Base-by-base conservation (phyloP, 2,113 vertebrate genomes). In the Excalfactoria chinensis region DNA sequence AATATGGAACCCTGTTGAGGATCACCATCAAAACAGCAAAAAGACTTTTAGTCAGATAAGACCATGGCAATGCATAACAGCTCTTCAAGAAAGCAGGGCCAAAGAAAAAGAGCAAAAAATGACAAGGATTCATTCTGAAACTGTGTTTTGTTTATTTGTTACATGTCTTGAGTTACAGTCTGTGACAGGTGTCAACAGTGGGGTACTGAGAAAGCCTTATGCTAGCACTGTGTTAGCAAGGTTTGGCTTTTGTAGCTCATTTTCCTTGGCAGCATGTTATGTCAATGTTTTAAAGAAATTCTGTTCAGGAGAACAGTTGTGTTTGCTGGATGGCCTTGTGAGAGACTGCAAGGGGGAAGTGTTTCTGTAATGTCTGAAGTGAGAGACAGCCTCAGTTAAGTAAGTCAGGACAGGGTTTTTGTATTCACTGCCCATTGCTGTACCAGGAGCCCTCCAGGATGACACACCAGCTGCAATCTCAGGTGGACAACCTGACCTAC, bases 131-230 rank as follows among this genome's bases (percentile, higher is more conserved):
- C 22, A 1, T 43, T 90, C 40, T 62, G 48, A 72, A 93, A 32
- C 11, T 22, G 4, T 4, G 9, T 37, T 64, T 63, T 60, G 25
- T 58, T 58, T 34, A n/a, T 60, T 59, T 59, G n/a, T 59, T 49
- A 5, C 0, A 0, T 46, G 16, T 35, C 7, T 66, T 60, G 17
- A 53, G 8, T 69, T 69, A 62, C 16, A 64, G 51, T 5, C 40
- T 73, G 30, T 44, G 43, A 30, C 51, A 18, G 82, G 74, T 15
- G 8, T 37, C 69, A 12, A 30, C n/a, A 90, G 49, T 12, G 64
- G 60, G 69, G 6, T 28, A 56, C 34, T 85, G 51, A 49, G 41
- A 82, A 78, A 90, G 53, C 3, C 16, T 62, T 35, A 49, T 30
- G n/a, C 18, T 78, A 30, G 43, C 6, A 46, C 28, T 23, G 9